These are phyloP conservation scores for Pantelozetes paolii DNA, from an alignment of 2,888 invertebrate species.

Conservation along the genomic window DNA sequence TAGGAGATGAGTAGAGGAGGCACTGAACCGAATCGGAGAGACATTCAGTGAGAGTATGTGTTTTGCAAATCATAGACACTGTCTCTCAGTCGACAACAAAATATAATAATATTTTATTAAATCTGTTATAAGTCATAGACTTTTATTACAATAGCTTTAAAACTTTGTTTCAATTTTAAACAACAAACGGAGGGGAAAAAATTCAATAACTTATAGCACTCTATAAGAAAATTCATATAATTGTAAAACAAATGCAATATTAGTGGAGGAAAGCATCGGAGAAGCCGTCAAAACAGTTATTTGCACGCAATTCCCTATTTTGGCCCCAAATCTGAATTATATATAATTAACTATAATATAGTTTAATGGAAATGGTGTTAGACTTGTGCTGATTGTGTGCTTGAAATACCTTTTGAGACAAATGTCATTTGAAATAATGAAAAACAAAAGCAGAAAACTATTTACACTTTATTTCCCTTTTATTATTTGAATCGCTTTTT, in stretches of 20 bases:
- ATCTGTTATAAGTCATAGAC: too few species aligned
- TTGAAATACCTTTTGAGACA: background rate
- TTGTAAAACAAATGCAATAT: background rate
- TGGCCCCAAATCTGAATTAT: background rate
- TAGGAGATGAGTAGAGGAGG: background rate
- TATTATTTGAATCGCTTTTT: too few species aligned
- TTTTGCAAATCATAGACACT: background rate
- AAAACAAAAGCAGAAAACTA: background rate
- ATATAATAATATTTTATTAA: background rate
- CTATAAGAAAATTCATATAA: background rate
- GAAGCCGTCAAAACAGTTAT: slow-evolving; percentile 14
- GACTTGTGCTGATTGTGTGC: background rate
- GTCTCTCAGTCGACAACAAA: background rate
- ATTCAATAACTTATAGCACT: background rate
- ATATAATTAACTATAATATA: slow-evolving; percentile 7
- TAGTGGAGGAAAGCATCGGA: background rate
- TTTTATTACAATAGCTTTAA: too few species aligned
- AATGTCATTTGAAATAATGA: background rate
- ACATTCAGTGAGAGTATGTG: background rate
- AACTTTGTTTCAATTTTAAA: too few species aligned
- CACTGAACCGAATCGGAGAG: background rate
- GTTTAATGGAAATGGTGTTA: background rate
- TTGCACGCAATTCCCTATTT: slow-evolving; percentile 11
- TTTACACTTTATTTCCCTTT: background rate
- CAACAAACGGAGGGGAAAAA: background rate